Percentiles rank a stretch among this genome's conserved stretches.
Conservation (phyloP, 2,113 vertebrate species). For the Cariama cristata region DNA sequence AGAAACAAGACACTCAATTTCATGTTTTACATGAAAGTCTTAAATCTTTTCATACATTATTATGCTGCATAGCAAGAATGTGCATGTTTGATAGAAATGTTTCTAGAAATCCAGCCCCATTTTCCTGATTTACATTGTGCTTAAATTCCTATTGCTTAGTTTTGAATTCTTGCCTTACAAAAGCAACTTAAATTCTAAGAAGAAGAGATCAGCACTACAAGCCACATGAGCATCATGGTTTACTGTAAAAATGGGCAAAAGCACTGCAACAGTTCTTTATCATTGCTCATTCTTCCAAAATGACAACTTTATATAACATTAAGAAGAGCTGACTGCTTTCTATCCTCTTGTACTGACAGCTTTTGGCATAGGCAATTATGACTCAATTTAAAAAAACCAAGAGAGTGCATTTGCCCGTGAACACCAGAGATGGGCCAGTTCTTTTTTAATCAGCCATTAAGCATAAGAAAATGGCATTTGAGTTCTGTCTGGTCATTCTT, state of each 20-base stretch:
- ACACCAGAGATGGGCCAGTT: not conserved
- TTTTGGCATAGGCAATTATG: constrained; percentile 35
- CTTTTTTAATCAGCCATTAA: not conserved
- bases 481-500: constrained; percentile 1
- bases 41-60: not conserved
- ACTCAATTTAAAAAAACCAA: not conserved
- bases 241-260: constrained; percentile 58
- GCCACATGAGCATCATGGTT: not conserved
- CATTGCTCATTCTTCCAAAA: constrained; percentile 55
- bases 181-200: constrained; percentile 6
- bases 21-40: not conserved
- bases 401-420: not conserved
- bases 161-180: constrained; percentile 3
- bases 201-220: not conserved
- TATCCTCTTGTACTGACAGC: constrained; percentile 25
- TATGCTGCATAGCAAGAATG: not conserved
- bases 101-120: not conserved
- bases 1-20: not conserved
- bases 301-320: constrained; percentile 55
- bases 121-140: not conserved
- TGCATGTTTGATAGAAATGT: not conserved
- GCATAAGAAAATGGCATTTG: not conserved
- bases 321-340: constrained; percentile 17
- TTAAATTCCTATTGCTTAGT: not conserved
- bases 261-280: constrained; percentile 14